Percentiles rank a stretch among this genome's conserved stretches.
Evolutionary conservation across 2,797 vertebrate genomes (phyloP).

Genomic region (Urosaurus nigricauda): DNA sequence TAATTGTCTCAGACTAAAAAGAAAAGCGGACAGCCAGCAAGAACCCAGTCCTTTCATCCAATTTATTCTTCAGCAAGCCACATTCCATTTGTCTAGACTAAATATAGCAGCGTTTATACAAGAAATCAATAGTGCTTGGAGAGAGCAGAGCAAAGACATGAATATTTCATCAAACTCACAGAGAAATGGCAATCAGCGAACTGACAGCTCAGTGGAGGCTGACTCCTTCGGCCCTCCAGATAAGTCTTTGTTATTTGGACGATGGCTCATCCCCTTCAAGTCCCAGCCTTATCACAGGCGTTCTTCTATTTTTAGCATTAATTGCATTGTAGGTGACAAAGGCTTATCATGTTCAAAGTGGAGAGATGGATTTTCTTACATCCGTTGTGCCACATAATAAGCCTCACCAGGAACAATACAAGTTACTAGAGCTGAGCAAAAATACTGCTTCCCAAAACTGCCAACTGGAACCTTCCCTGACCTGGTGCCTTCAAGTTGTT

Average conservation of each 20-base stretch:
- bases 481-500: not conserved
- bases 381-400: constrained; percentile 78
- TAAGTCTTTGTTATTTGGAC: constrained; percentile 76
- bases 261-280: constrained; percentile 76
- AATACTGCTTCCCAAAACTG: not conserved
- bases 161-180: constrained; percentile 85
- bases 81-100: constrained; percentile 91
- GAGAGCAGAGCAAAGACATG: constrained; percentile 84
- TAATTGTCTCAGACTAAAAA: constrained; percentile 87
- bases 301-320: constrained; percentile 83
- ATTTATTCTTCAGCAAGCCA: constrained; percentile 86
- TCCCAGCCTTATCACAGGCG: constrained; percentile 73
- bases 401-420: constrained; percentile 66
- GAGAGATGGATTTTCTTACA: constrained; percentile 78
- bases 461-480: not conserved
- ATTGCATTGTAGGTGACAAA: constrained; percentile 82
- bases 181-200: constrained; percentile 82
- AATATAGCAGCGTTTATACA: constrained; percentile 91
- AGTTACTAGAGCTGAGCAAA: constrained; percentile 63
- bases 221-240: constrained; percentile 74
- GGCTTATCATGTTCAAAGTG: constrained; percentile 77
- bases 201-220: constrained; percentile 75
- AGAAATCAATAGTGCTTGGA: constrained; percentile 91
- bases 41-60: constrained; percentile 81
- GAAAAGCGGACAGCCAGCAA: constrained; percentile 82